Evolutionary conservation across 2,113 vertebrate species (phyloP).

Genomic region (Neolamprologus tretocephalus): DNA sequence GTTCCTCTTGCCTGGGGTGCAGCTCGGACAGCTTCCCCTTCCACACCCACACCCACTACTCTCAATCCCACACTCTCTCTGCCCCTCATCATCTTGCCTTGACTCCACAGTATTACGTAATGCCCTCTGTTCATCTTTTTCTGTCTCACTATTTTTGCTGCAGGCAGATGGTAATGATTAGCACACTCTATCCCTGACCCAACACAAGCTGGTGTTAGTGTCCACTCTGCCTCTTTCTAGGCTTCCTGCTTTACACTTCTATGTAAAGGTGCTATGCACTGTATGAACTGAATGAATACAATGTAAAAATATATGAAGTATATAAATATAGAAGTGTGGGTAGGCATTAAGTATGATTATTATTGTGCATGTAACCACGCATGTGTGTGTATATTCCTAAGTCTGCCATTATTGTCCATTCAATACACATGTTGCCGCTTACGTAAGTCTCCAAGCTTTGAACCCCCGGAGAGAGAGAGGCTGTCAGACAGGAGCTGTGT

Average conservation of each 20-base stretch:
- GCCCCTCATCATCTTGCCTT: not conserved
- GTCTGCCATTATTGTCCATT: not conserved
- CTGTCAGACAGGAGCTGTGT: conserved; percentile 41
- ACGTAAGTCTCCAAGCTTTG: conserved; percentile 2
- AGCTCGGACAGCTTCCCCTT: not conserved
- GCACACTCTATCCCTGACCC: not conserved
- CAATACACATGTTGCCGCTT: conserved; percentile 15
- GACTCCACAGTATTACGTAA: conserved; percentile 34
- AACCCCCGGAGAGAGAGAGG: conserved; percentile 35
- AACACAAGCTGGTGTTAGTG: not conserved
- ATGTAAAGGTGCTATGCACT: not conserved
- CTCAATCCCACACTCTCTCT: not conserved
- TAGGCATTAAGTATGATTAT: not conserved
- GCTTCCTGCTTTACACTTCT: not conserved
- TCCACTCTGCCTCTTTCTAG: not conserved
- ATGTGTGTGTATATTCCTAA: not conserved
- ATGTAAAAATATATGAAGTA: not conserved
- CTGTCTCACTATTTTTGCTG: not conserved
- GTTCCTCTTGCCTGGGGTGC: not conserved
- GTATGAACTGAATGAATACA: not conserved
- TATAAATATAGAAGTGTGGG: not conserved
- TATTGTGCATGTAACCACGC: not conserved
- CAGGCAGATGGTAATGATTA: not conserved
- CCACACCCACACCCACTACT: not conserved
- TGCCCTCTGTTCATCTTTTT: not conserved